Conservation (phyloP, 1,140 invertebrate species). For the Scaptodrosophila lebanonensis region DNA sequence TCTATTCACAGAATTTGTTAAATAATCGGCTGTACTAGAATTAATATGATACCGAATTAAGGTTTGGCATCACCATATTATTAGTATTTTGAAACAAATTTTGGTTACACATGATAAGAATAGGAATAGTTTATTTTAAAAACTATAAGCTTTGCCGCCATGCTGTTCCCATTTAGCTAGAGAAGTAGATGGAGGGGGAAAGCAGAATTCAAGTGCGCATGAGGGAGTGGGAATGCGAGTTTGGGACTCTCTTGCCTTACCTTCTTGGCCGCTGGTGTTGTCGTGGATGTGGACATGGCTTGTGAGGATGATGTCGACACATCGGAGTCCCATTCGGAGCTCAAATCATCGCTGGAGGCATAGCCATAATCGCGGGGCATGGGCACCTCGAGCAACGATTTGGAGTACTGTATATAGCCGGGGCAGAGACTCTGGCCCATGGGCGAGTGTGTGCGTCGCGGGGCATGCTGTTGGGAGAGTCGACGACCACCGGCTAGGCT, state of each 20-base stretch:
- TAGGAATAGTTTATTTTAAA: no score
- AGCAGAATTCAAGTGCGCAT: no score
- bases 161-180: no score
- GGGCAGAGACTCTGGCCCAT: slow-evolving; percentile 71
- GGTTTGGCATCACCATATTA: no score
- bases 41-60: no score
- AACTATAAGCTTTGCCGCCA: no score
- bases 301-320: slow-evolving; percentile 77
- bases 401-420: slow-evolving; percentile 89
- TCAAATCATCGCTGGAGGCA: slow-evolving; percentile 90
- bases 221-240: no score
- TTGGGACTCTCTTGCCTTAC: slow-evolving; percentile 36
- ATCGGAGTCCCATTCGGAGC: slow-evolving; percentile 93
- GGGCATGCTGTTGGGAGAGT: slow-evolving; percentile 38
- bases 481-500: slow-evolving; percentile 27
- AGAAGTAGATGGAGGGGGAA: no score
- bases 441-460: slow-evolving; percentile 62
- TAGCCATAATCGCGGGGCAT: slow-evolving; percentile 87
- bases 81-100: no score
- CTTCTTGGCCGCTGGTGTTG: slow-evolving; percentile 47
- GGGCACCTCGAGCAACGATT: slow-evolving; percentile 85
- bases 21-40: no score
- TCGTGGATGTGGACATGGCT: slow-evolving; percentile 12
- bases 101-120: no score
- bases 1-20: no score